Conservation (phyloP, 2,113 vertebrate species). For the Rhinoptilus africanus region DNA sequence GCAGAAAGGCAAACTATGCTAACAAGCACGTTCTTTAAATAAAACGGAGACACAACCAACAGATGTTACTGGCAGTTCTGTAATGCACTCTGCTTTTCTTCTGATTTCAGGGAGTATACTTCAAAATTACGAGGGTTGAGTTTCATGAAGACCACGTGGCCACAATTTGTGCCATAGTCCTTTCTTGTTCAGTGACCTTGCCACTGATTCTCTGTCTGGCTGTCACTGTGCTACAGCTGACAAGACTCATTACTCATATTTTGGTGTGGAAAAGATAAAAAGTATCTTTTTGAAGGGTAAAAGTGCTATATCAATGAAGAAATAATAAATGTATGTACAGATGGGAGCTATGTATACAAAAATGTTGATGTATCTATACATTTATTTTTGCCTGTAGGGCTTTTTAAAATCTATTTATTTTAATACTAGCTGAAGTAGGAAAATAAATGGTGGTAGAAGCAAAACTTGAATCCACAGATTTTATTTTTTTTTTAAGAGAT, state of each 20-base stretch:
- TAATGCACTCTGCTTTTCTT: not conserved
- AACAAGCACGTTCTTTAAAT: not conserved
- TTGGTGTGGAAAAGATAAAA: not conserved
- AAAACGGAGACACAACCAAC: not conserved
- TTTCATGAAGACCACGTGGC: not conserved
- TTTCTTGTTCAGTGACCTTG: not conserved
- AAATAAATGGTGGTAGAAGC: not conserved
- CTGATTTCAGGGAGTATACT: not conserved
- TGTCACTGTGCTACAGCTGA: not conserved
- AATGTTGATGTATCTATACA: not conserved
- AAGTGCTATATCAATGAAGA: not conserved
- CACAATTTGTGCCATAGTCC: not conserved
- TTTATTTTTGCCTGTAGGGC: not conserved
- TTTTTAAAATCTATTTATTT: slow-evolving; percentile 9
- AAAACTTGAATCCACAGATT: not conserved
- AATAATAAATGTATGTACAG: not conserved
- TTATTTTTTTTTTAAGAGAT: not conserved
- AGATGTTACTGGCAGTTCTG: not conserved
- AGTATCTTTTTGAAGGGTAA: not conserved
- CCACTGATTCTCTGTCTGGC: not conserved
- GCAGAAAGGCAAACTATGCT: not conserved
- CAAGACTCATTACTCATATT: not conserved
- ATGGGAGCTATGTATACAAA: not conserved
- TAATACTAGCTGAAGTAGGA: not conserved
- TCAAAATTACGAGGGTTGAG: not conserved